Evolutionary conservation across 92 coral and sea anemone genomes (phyloP), one percentile per base, ranked within the genome.

Genomic region (Isaurus tuberculatus): DNA sequence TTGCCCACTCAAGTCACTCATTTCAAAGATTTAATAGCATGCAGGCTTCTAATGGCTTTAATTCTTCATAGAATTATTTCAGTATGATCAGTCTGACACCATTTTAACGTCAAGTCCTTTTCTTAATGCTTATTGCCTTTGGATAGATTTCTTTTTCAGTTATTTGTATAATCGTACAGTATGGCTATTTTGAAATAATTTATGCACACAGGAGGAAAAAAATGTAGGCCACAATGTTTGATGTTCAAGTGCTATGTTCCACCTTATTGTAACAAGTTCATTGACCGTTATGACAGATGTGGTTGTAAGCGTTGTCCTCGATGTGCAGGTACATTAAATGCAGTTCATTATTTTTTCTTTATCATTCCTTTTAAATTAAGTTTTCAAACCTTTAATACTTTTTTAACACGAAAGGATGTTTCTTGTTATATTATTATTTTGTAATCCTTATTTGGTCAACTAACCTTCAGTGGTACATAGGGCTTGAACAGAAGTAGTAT

Each of bases 251-350:
- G 79, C 28, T 17, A 1, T 28, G 79, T 46, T 20, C 65, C 79
- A 49, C 11, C 26, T 27, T 19, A 27, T 26, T 73, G 79, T 49
- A 29, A 6, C 65, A 73, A 73, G 65, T 19, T 73, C 30, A 65
- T 73, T 48, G 63, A 73, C 65, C 23, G 10, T 15, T 40, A 40
- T 42, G 77, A 71, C 55, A 71, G 77, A 37, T 71, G 77, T 71
- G 77, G 77, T 9, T 71, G 77, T 15, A 42, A 0, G 16, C 77
- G 20, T 19, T 71, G 77, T 29, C 77, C 77, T 37, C 19, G 29
- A 2, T 71, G 77, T 40, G 58, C 58, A 71, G 34, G 77, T 71
- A 42, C 23, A 4, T 32, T 66, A 70, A 55, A 22, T 55, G 22
- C 10, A n/a, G 23, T 20, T n/a, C n/a, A n/a, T n/a, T n/a, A 61